Evolutionary conservation across 2,797 vertebrate genomes (phyloP).

Genomic region (Cossypha niveicapilla): DNA sequence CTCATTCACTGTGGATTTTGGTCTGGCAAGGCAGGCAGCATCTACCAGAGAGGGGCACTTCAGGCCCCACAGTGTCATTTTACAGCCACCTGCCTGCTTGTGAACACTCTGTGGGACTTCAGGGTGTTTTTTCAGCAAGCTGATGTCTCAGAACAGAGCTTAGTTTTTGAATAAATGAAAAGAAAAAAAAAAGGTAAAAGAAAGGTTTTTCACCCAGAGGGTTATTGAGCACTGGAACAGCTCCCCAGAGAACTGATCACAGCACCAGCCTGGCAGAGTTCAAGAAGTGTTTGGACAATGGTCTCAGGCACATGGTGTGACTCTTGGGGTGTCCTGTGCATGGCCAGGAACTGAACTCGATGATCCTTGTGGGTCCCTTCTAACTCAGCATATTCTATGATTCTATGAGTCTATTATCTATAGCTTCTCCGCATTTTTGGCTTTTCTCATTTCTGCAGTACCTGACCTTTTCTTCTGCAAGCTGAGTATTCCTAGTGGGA

Average conservation of each 20-base stretch:
- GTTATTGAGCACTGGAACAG: not conserved
- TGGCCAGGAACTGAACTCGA: not conserved
- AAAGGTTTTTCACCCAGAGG: accelerated
- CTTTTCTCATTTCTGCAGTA: not conserved
- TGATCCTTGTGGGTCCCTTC: not conserved
- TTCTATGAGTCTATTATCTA: not conserved
- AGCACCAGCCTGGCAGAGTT: not conserved
- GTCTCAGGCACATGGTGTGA: not conserved
- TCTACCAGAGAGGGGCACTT: not conserved
- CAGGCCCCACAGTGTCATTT: not conserved
- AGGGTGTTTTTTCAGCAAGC: not conserved
- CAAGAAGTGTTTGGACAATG: not conserved
- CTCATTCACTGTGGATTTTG: accelerated
- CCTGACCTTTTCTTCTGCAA: not conserved
- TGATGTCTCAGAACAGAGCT: not conserved
- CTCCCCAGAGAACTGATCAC: not conserved
- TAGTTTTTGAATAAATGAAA: not conserved
- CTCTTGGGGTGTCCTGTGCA: not conserved
- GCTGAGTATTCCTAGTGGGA: not conserved
- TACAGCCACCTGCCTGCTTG: not conserved
- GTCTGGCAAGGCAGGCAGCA: not conserved
- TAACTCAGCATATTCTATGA: not conserved
- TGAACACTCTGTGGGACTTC: not conserved
- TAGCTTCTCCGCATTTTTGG: not conserved
- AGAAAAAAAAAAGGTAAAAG: not conserved